Evolutionary conservation across 2,888 invertebrate species (phyloP), one percentile per base, ranked within the genome.

Genomic region (Agrilus biguttatus): DNA sequence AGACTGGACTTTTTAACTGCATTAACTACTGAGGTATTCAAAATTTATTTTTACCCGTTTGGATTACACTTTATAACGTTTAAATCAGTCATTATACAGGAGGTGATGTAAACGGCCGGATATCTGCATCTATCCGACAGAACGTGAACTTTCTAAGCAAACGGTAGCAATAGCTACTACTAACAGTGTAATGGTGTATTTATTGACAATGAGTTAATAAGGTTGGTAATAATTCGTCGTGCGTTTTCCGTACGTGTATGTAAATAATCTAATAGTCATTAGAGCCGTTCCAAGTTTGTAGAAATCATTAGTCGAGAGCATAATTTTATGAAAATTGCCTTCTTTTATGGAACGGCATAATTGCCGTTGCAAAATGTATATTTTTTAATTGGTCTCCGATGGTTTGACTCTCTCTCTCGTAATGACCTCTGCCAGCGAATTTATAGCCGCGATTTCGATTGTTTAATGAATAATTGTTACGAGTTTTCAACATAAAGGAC

Each of bases 221-320:
- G 38, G 34, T 39, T 34, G 36, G 39, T 46, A 43, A 44, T 46
- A 41, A 43, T 43, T 44, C 36, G 19, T 40, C 41, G 8, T 28
- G 40, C 44, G 42, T 37, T 46, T 39, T 36, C 46, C 46, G 44
- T 44, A 46, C 14, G 37, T 28, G 19, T 34, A 46, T 46, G 46
- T 46, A 44, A 44, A 46, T 42, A 14, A 28, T 12, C 33, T 17
- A 39, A 33, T 37, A 14, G 33, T 44, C 35, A 44, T 45, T 45
- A 44, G 47, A 43, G 40, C 32, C 14, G 32, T 41, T 45, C 45
- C 45, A 47, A 43, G 44, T 44, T 45, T 43, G 47, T 45, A 40
- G 21, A 32, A 33, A 38, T 33, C 39, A 37, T 47, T 45, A 40
- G 40, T 40, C 21, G 36, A 38, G 17, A 14, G 28, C 43, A 43